Percentiles rank a stretch among this genome's conserved stretches.
Conservation (phyloP, 2,797 vertebrate genomes). For the Pachyuromys duprasi region DNA sequence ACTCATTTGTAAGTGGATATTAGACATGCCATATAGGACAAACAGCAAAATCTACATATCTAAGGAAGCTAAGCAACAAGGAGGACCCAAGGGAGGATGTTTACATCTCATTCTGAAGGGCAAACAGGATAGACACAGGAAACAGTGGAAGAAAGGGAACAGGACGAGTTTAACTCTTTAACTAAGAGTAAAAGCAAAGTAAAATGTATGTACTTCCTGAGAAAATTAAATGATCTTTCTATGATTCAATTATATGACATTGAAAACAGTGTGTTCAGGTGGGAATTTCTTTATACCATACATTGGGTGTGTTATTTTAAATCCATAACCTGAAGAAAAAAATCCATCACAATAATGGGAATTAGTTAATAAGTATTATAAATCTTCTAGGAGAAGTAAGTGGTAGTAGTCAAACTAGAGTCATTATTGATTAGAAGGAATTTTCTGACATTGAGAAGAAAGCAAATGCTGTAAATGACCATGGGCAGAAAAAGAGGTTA, state of each 20-base stretch:
- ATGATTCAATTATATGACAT: background rate
- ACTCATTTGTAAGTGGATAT: too few species aligned
- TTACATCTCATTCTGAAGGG: too few species aligned
- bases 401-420: background rate
- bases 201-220: background rate
- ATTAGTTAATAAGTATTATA: background rate
- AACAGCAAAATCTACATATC: too few species aligned
- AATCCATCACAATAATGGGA: background rate
- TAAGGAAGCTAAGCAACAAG: too few species aligned
- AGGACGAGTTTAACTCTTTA: background rate
- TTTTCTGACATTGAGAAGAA: background rate
- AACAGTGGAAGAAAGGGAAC: too few species aligned
- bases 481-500: background rate
- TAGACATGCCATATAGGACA: too few species aligned
- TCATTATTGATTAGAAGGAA: background rate
- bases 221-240: slow-evolving; percentile 27
- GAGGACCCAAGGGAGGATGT: too few species aligned
- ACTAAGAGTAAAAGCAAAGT: background rate
- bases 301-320: background rate
- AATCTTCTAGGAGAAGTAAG: background rate
- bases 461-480: background rate
- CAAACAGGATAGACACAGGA: too few species aligned
- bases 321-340: slow-evolving; percentile 1
- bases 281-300: background rate
- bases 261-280: background rate